These are phyloP conservation scores for Ophioderma brevispina DNA, from an alignment of 35 echinoderm and acorn worm species.

Conservation along the genomic window DNA sequence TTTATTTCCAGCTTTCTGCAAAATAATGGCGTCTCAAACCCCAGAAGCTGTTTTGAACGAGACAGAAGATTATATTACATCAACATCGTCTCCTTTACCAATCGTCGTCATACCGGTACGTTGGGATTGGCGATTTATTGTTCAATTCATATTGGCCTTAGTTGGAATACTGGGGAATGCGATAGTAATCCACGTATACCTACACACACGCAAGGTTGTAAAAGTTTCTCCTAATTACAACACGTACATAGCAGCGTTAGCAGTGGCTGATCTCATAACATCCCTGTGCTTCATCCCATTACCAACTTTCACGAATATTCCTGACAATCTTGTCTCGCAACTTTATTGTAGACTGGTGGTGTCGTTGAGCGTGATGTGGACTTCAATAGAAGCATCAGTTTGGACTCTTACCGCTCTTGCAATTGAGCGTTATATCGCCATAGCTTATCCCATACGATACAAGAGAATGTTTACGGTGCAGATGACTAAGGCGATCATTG, in stretches of 20 bases:
- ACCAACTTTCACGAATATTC: slow-evolving; percentile 2
- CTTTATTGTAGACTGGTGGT: slow-evolving; percentile 45
- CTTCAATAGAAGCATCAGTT: slow-evolving; percentile 54
- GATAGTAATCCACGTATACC: not conserved
- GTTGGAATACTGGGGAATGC: not conserved
- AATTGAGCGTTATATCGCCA: slow-evolving; percentile 55
- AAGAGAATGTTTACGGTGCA: slow-evolving; percentile 34
- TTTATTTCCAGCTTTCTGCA: too few species aligned
- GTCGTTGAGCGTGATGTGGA: slow-evolving; percentile 43
- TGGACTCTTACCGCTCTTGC: slow-evolving; percentile 51
- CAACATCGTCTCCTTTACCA: too few species aligned
- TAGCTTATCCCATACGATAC: slow-evolving; percentile 33
- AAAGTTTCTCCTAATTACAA: not conserved
- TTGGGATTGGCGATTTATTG: slow-evolving; percentile 58
- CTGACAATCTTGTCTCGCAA: not conserved
- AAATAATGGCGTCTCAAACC: too few species aligned
- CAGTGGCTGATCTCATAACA: slow-evolving; percentile 53
- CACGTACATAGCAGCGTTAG: slow-evolving; percentile 31
- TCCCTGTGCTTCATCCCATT: slow-evolving; percentile 29
- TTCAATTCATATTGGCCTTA: not conserved
- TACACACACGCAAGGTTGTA: too few species aligned
- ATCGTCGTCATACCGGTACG: not conserved
- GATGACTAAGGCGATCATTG: slow-evolving; percentile 33
- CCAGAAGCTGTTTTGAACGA: too few species aligned
- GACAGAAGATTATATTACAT: too few species aligned